Base-by-base conservation (phyloP, 2,797 vertebrate genomes). In the Sebastes kiyomatsui region DNA sequence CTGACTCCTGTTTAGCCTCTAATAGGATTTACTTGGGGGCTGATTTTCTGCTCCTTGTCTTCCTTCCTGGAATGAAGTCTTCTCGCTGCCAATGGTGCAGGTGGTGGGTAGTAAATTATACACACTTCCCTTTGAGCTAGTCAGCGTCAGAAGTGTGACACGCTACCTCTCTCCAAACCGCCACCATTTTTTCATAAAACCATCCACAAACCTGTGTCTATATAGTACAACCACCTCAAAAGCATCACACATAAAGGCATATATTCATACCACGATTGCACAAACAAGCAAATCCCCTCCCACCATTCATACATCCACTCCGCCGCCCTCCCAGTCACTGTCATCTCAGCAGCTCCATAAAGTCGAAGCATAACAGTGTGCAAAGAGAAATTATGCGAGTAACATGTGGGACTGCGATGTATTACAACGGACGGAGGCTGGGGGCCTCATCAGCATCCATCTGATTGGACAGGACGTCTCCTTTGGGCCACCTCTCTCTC, bases 71-170 rank as follows among this genome's bases (percentile, higher is more conserved):
- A 90, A 91, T 93, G 85, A 89, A 94, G 89, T 91, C 87, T 71
- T 92, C 82, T 84, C 66, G 82, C 83, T 69, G 84, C 86, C 89
- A 92, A 80, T 72, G 67, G 88, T 93, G 89, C 94, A 94, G 92
- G 93, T 93, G 94, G 93, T 88, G 92, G 88, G 90, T 90, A 83
- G 91, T 94, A 88, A 95, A 95, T 94, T 94, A 95, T 92, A 89
- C 83, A 93, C 88, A 81, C 90, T 88, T 89, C 90, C 89, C 91
- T 90, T 88, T 75, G 75, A 93, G 91, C 90, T 64, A 87, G 75
- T 85, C 77, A 86, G 87, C 86, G 81, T 77, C 62, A 80, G 61
- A 77, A 82, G 81, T 73, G 84, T 72, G 75, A 49, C 68, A 77
- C 32, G 52, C 69, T 61, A 35, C 49, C 38, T 69, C 80, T 76